Base-by-base conservation (phyloP, 2,797 vertebrate genomes). In the Enteromius unitaeniatus region DNA sequence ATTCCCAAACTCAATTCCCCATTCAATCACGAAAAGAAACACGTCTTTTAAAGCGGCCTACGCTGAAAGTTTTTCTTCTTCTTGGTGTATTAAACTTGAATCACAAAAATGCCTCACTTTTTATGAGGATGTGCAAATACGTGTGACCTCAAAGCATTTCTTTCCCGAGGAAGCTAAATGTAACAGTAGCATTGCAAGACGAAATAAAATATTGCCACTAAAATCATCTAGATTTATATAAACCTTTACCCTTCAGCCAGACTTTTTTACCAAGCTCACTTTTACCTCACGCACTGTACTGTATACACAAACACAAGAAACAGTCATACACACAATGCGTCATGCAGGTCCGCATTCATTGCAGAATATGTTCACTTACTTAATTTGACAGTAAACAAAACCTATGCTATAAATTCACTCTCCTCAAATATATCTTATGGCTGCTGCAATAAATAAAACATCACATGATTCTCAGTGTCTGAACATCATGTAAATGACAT, bases 341-440 rank as follows among this genome's bases (percentile, higher is more conserved):
- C 19, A 73, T 31, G 8, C 15, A 51, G 4, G 1, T 49, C 9
- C 17, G 21, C 26, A 73, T 31, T 21, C 47, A 13, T 19, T 6
- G 45, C 4, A 19, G 15, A 73, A 51, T 51, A 51, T 51, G 2
- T 73, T 73, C 15, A 19, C 17, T 84, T 31, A 74, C 34, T 40
- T 45, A 37, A 31, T 70, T 58, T 75, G 62, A 78, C 82, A 86
- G 82, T 40, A 65, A 68, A 58, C 79, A 80, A 78, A 55, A 81
- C 68, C 79, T 58, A 70, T 62, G 45, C 42, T 34, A 67, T 4
- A 68, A 14, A 42, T 69, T 69, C 37, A 9, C 53, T 68, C 11
- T 10, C 4, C n/a, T 37, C 78, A 51, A 17, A 8, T 23, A 67
- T 40, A 65, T 19, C 2, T 68, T 67, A 34, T 17, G 14, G 14